phyloP scores from a whole-genome alignment of 2,113 vertebrate species.

The Neomonachus schauinslandi region DNA sequence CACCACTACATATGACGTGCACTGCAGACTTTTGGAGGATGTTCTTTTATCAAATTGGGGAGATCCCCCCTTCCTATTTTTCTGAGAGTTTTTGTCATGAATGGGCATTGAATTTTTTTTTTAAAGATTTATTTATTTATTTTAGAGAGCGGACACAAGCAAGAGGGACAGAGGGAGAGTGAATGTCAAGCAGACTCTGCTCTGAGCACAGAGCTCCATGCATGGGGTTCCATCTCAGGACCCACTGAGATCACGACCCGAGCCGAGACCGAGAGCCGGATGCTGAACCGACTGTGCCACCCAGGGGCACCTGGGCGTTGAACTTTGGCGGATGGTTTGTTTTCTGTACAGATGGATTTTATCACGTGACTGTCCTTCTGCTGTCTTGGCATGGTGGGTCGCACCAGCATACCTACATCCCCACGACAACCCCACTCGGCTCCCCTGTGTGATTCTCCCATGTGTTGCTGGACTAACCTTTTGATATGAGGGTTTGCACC shows the following conservation, averaged over 20 bases:
- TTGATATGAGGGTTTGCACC: background rate
- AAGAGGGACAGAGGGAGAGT: too few relatives aligned
- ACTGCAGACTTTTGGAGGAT: background rate
- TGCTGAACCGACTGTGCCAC: rapidly evolving
- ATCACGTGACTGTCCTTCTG: too few relatives aligned
- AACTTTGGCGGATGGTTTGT: background rate
- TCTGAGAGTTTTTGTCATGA: background rate
- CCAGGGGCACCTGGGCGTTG: background rate
- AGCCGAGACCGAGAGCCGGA: background rate
- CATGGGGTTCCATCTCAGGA: background rate
- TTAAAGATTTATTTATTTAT: background rate
- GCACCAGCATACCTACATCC: background rate
- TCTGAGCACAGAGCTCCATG: too few relatives aligned
- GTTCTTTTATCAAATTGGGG: background rate
- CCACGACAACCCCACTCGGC: background rate
- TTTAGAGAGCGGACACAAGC: too few relatives aligned
- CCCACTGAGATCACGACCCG: background rate
- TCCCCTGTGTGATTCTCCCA: background rate
- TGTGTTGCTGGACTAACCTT: background rate
- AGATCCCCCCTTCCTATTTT: background rate
- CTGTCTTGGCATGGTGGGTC: background rate
- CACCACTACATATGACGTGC: too few relatives aligned
- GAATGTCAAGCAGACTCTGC: too few relatives aligned
- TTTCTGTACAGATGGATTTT: background rate
- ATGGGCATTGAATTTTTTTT: background rate